Evolutionary conservation across 1,140 invertebrate genomes (phyloP).

Genomic region (Cataglyphis hispanica): DNA sequence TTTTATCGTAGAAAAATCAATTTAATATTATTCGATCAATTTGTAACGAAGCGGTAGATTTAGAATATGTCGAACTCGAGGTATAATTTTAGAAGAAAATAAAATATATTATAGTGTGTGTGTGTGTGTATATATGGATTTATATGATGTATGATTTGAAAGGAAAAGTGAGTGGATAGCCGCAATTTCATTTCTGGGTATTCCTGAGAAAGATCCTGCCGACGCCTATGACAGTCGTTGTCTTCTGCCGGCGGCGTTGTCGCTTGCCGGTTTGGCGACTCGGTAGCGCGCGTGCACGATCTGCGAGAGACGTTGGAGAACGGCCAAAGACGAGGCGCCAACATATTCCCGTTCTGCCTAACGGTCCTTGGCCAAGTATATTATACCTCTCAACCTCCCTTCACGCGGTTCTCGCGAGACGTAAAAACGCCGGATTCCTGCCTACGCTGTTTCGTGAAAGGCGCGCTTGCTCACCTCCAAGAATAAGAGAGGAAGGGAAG

Average conservation of each 20-base stretch:
- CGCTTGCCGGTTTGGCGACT: slow-evolving; percentile 64
- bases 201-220: slow-evolving; percentile 1
- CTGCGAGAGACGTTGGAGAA: slow-evolving; percentile 67
- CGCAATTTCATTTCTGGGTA: not conserved
- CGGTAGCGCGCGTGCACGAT: slow-evolving; percentile 62
- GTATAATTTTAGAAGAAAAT: not conserved
- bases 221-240: not conserved
- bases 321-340: slow-evolving; percentile 79
- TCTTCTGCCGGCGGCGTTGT: not conserved
- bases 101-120: not conserved
- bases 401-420: slow-evolving; percentile 28
- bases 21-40: not conserved
- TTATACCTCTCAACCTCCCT: slow-evolving; percentile 9
- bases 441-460: slow-evolving; percentile 12
- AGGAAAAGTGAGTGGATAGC: not conserved
- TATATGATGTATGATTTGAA: not conserved
- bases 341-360: slow-evolving; percentile 78
- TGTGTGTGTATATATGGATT: not conserved
- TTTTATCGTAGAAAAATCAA: not conserved
- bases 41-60: not conserved
- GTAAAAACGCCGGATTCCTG: not conserved
- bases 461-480: not conserved
- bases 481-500: not conserved
- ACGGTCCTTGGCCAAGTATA: slow-evolving; percentile 74
- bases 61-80: not conserved